Evolutionary conservation across 1,140 invertebrate species (phyloP).

Genomic region (Danaus plexippus): DNA sequence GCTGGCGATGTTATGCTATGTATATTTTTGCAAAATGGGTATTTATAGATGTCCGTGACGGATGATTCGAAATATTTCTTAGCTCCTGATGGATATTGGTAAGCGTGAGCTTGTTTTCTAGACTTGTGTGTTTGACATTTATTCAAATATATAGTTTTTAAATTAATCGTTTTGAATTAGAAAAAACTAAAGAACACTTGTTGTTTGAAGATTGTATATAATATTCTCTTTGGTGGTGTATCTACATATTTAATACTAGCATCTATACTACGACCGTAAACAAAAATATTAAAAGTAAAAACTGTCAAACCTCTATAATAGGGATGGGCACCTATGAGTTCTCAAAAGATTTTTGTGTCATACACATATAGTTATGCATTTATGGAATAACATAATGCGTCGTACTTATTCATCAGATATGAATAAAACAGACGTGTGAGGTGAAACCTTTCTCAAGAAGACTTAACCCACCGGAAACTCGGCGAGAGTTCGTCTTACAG

Average conservation of each 20-base stretch:
- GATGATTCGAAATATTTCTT: slow-evolving; percentile 61
- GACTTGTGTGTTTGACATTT: background rate
- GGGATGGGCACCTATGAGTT: slow-evolving; percentile 30
- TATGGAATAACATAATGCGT: slow-evolving; percentile 17
- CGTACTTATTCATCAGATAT: slow-evolving; percentile 21
- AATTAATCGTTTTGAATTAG: slow-evolving; percentile 7
- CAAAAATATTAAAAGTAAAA: slow-evolving; percentile 20
- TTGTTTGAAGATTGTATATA: no score
- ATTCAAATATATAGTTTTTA: slow-evolving; percentile 6
- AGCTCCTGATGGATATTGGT: slow-evolving; percentile 47
- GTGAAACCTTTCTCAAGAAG: slow-evolving; percentile 45
- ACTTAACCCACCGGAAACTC: slow-evolving; percentile 52
- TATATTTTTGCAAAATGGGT: slow-evolving; percentile 63
- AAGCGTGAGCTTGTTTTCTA: slow-evolving; percentile 30
- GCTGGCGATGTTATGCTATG: slow-evolving; percentile 48
- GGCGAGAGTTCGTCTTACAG: slow-evolving; percentile 58
- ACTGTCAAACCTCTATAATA: slow-evolving; percentile 37
- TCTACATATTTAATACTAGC: no score
- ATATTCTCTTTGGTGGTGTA: no score
- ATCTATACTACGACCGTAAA: no score
- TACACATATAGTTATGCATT: slow-evolving; percentile 3
- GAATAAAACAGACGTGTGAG: slow-evolving; percentile 30
- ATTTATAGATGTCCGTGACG: slow-evolving; percentile 64
- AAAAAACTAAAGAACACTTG: background rate
- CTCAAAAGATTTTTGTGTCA: slow-evolving; percentile 4